Evolutionary conservation across 2,888 invertebrate species (phyloP).

Genomic region (Parnassius glacialis): DNA sequence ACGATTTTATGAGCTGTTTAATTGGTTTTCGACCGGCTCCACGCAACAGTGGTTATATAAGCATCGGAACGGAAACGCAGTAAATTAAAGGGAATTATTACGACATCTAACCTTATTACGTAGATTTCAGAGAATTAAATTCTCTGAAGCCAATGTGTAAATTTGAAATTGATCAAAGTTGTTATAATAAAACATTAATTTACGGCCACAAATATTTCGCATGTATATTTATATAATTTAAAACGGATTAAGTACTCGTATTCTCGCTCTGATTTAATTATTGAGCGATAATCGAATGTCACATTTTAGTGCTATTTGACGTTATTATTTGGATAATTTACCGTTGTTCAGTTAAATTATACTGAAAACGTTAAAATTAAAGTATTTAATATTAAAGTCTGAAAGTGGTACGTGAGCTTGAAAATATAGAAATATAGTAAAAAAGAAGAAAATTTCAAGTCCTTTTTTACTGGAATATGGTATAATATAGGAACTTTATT

Average conservation of each 20-base stretch:
- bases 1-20: constrained; percentile 14
- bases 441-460: no score
- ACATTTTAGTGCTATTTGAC: neutral
- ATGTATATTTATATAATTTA: neutral
- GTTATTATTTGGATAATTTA: neutral
- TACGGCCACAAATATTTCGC: neutral
- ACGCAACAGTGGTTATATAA: neutral
- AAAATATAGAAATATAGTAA: no score
- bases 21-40: constrained; percentile 11
- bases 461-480: no score
- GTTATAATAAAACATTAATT: neutral
- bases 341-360: neutral
- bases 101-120: neutral
- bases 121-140: neutral
- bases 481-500: no score
- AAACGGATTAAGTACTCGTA: neutral
- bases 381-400: no score
- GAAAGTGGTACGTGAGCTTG: no score
- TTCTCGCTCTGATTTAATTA: neutral
- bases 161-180: constrained; percentile 1
- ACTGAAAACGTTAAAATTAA: neutral
- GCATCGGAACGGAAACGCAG: neutral
- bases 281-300: neutral
- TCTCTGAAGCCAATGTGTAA: neutral
- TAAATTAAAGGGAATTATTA: neutral